Evolutionary conservation across 2,888 invertebrate species (phyloP), one percentile per base, ranked within the genome.

Genomic region (Cerastis leucographa): DNA sequence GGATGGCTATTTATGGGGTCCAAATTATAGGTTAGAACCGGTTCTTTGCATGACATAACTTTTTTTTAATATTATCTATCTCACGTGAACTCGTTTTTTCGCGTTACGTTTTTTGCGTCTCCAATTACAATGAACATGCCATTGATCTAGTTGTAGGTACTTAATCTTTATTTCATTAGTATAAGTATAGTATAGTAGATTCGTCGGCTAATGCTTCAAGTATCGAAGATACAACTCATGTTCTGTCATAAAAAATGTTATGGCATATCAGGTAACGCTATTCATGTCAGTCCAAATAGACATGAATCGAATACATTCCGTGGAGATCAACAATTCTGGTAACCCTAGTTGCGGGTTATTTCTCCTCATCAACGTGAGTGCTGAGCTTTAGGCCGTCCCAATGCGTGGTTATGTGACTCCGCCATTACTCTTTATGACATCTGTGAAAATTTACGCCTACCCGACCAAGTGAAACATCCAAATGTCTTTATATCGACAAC

Each of bases 331-430:
- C 76, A 80, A 87, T 88, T 89, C 85, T 85, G 89, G 87, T 86
- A 84, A 86, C 89, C 89, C 85, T 86, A 76, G 80, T 76, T 71
- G 74, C 80, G 78, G 83, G 87, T 86, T 87, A 89, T 88, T 85
- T 78, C 86, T 89, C 78, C 91, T 94, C 94, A 94, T 94, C 94
- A 94, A 91, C 86, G 88, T 90, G 92, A 95, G 95, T 95, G 94
- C 90, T 90, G 88, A 84, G 82, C 83, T 82, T 83, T 82, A 85
- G 69, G 75, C 72, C 71, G 79, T 79, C 85, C 88, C 89, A 88
- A 89, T 90, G 89, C 88, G 88, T 71, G 80, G 85, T 80, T 80
- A 86, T 89, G 91, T 91, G 91, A 89, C 89, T 83, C 81, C 80
- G 80, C 88, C 90, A 90, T 92, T 93, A 91, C 84, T 87, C 87